Evolutionary conservation across 1,140 invertebrate species (phyloP).

Genomic region (Cydia strobilella): DNA sequence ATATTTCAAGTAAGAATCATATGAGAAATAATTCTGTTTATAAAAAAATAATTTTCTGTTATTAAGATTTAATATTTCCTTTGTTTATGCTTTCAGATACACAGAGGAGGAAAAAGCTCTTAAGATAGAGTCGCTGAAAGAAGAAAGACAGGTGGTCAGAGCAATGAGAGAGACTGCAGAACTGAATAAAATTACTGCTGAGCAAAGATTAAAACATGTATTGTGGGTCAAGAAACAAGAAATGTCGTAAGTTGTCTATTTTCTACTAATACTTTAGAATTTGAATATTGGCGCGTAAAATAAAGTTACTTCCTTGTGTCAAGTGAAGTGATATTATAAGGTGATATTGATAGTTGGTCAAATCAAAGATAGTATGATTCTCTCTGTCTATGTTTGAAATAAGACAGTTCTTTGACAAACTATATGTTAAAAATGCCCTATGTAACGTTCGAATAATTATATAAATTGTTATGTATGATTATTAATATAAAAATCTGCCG

Average conservation of each 20-base stretch:
- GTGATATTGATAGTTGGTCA: too few relatives aligned
- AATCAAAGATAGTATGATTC: too few relatives aligned
- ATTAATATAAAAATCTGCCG: too few relatives aligned
- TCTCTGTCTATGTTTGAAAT: too few relatives aligned
- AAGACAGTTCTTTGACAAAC: too few relatives aligned
- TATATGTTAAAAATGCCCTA: too few relatives aligned
- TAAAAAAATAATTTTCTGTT: too few relatives aligned
- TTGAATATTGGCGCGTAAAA: slow-evolving; percentile 8
- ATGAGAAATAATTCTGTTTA: background rate
- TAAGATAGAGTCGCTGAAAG: slow-evolving; percentile 70
- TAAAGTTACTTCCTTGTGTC: background rate
- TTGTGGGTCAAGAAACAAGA: slow-evolving; percentile 71
- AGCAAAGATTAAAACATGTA: slow-evolving; percentile 72
- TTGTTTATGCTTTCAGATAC: slow-evolving; percentile 46
- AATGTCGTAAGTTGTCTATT: slow-evolving; percentile 57
- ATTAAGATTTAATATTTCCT: background rate
- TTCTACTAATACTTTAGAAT: background rate
- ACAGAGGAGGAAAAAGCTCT: slow-evolving; percentile 59
- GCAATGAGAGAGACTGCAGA: slow-evolving; percentile 76
- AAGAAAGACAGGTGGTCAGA: slow-evolving; percentile 65
- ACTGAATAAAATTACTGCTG: slow-evolving; percentile 76
- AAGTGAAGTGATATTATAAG: background rate
- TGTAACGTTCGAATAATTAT: too few relatives aligned
- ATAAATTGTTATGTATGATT: too few relatives aligned
- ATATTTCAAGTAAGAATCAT: slow-evolving; percentile 52